Base-by-base conservation (phyloP, 2,888 invertebrate genomes). In the Gari tellinella region DNA sequence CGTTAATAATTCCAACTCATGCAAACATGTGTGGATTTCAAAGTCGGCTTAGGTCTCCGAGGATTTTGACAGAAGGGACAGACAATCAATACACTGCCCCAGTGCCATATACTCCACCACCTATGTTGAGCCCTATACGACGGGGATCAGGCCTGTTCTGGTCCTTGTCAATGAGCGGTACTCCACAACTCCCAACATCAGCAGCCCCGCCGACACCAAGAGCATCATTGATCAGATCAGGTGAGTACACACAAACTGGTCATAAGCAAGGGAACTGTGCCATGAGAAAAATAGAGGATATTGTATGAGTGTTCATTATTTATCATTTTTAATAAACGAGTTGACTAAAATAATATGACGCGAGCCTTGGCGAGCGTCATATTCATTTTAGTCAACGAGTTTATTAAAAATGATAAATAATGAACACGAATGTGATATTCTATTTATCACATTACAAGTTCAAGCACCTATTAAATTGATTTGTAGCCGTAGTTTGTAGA, bases 111-210 rank as follows among this genome's bases (percentile, higher is more conserved):
- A 99, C 98, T 0, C 98, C 99, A 15, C 96, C 97, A 31, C 99
- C 99, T 0, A 96, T 99, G 89, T 93, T 99, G 62, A 97, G 97
- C 89, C 99, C 99, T 0, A 95, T 97, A 70, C 94, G 99, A 77
- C 95, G 95, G 80, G 97, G 97, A 0, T 94, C 96, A 0, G 99
- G 99, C 0, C 93, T 99, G 2, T 97, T 95, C 89, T 94, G 94
- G 90, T 91, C 90, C 43, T 88, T 93, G 15, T 85, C 83, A 14
- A 51, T 57, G 53, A 31, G 31, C 31, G 31, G 31, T 31, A 31
- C 5, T 31, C 65, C 74, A 31, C 76, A 81, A 53, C 84, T 85
- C 19, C 70, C 83, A 38, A 87, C 90, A 14, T 89, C 91, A 49
- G 89, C 88, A 69, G 90, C 91, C 15, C 72, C 72, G 5, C 92